Evolutionary conservation across 2,797 vertebrate genomes (phyloP).

Genomic region (Rhinichthys osculus): DNA sequence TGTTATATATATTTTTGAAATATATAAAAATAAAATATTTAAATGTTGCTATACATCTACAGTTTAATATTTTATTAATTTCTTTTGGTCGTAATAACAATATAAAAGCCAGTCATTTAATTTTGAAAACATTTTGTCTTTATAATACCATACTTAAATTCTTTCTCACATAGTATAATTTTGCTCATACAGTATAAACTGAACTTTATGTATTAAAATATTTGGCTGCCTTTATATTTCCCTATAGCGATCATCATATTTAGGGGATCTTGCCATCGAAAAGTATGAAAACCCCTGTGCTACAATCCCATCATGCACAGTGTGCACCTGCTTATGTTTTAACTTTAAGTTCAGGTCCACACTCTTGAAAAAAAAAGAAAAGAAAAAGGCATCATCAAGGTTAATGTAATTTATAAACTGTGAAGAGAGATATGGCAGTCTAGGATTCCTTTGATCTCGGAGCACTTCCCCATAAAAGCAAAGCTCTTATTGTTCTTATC

Average conservation of each 20-base stretch:
- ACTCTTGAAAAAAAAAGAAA: conserved; percentile 4
- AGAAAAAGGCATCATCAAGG: conserved; percentile 42
- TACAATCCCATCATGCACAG: neutral
- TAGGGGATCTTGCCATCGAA: neutral
- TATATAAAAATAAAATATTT: neutral
- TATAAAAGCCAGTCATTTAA: neutral
- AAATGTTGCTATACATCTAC: neutral
- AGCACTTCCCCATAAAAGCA: conserved; percentile 61
- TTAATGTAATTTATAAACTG: conserved; percentile 69
- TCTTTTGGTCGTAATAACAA: neutral
- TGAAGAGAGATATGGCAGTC: conserved; percentile 67
- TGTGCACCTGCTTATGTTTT: neutral
- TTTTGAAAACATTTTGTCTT: neutral
- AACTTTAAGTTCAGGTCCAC: neutral
- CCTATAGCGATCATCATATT: neutral
- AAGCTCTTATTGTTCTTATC: conserved; percentile 73
- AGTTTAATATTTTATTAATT: neutral
- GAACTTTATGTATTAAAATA: neutral
- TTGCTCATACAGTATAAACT: neutral
- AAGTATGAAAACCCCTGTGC: neutral
- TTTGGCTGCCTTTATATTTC: neutral
- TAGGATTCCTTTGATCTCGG: conserved; percentile 75
- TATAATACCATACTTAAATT: neutral
- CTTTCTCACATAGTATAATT: neutral
- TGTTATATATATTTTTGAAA: neutral